These are phyloP conservation scores for Ciconia maguari DNA, from an alignment of 2,113 vertebrate species.

Conservation along the genomic window DNA sequence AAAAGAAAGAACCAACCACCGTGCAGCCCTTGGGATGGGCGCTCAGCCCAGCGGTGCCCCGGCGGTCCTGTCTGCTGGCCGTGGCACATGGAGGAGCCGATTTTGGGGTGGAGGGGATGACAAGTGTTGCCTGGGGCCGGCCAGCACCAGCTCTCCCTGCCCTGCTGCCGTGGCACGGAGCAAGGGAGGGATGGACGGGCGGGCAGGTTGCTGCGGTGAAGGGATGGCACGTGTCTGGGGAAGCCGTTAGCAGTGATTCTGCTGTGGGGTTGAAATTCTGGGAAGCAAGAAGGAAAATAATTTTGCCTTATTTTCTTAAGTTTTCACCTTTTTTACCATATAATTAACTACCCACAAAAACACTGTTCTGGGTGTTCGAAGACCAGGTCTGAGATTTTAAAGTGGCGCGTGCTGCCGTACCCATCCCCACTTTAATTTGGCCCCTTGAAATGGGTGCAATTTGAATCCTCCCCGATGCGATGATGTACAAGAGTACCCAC, in stretches of 20 bases:
- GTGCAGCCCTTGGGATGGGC: neutral
- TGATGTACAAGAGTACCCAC: neutral
- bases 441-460: neutral
- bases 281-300: neutral
- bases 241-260: neutral
- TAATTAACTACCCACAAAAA: neutral
- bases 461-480: rapidly evolving
- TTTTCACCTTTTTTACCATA: neutral
- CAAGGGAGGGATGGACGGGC: neutral
- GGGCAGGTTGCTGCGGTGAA: rapidly evolving
- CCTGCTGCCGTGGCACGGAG: neutral
- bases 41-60: neutral
- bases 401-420: rapidly evolving
- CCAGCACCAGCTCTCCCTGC: neutral
- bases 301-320: neutral
- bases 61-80: neutral
- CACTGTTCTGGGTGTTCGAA: neutral
- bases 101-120: neutral
- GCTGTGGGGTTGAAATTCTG: neutral
- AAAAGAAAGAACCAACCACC: rapidly evolving
- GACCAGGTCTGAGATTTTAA: neutral
- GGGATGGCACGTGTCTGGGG: neutral
- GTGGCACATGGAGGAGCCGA: rapidly evolving
- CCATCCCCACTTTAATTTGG: neutral
- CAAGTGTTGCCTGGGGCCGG: rapidly evolving